Evolutionary conservation across 2,113 vertebrate genomes (phyloP).

Genomic region (Notarius quadriscutis): DNA sequence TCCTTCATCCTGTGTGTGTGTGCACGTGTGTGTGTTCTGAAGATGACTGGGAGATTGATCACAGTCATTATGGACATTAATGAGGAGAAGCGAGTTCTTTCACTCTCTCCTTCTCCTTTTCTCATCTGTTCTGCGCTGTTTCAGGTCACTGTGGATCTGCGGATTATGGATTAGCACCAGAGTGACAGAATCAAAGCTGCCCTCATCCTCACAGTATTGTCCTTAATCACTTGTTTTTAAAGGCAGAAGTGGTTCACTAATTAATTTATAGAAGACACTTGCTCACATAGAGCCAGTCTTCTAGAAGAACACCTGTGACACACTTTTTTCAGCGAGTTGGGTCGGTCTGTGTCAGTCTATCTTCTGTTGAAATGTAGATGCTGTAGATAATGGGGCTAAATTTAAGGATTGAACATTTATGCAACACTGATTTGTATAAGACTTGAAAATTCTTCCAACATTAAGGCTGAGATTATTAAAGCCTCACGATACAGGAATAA

Average conservation of each 20-base stretch:
- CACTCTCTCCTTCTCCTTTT: background rate
- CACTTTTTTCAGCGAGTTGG: background rate
- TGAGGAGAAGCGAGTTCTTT: constrained; percentile 69
- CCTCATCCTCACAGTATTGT: constrained; percentile 60
- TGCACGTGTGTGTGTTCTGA: constrained; percentile 16
- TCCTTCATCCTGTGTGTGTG: constrained; percentile 25
- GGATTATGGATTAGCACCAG: constrained; percentile 66
- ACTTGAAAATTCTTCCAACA: background rate
- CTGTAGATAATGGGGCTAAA: background rate
- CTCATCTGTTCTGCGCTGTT: background rate
- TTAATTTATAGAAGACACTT: constrained; percentile 51
- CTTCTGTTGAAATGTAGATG: background rate
- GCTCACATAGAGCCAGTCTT: background rate
- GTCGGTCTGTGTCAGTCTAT: constrained; percentile 1
- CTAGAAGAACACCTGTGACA: background rate
- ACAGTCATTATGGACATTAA: constrained; percentile 75
- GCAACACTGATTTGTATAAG: background rate
- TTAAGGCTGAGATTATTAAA: background rate
- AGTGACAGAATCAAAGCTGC: constrained; percentile 57
- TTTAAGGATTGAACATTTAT: background rate
- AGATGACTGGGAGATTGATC: constrained; percentile 69
- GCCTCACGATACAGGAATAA: background rate
- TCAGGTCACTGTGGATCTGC: constrained; percentile 35
- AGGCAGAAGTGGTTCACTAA: constrained; percentile 64
- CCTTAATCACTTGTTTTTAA: constrained; percentile 69